Base-by-base conservation (phyloP, 1,140 invertebrate species). In the Chironomus striatipennis region DNA sequence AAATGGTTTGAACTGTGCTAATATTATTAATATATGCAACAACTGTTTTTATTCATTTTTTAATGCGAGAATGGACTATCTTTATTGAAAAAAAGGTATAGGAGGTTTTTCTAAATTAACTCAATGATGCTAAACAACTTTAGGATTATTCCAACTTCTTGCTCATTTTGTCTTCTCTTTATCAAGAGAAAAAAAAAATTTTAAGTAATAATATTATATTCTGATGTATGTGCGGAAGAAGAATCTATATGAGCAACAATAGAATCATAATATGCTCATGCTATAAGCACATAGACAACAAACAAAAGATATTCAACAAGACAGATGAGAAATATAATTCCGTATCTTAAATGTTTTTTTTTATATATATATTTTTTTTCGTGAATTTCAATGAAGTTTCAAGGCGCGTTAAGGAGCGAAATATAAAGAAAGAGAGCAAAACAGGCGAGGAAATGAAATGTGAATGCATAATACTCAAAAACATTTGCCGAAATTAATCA, bases 401-500 rank as follows among this genome's bases (percentile, higher is more conserved):
- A 57, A n/a, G 47, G 47, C 24, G 9, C 47, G n/a, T 4, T 12
- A n/a, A 57, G n/a, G 12, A 57, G 12, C 12, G n/a, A n/a, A 57
- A 57, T 57, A 10, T 1, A 57, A 1, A 4, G 47, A 57, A 57
- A 57, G 12, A 57, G 47, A 57, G 47, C 47, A 57, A 57, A n/a
- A 57, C 9, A 57, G 47, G 47, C 47, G 47, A 57, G 47, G 47
- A 57, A 57, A 57, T 57, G 47, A 57, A 57, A 57, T 57, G 47
- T 12, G 47, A 57, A 57, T 57, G 47, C 47, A 57, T 34, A 34
- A 34, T 34, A 5, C 24, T 34, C 24, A 34, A 34, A n/a, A 57
- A 57, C 47, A 57, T 57, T 57, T 57, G 47, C 47, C 47, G 47
- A 57, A 57, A 57, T 57, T 57, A 57, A 57, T 57, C 47, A 57